phyloP scores from a whole-genome alignment of 2,888 invertebrate species.

The Drosophila meridionalis region DNA sequence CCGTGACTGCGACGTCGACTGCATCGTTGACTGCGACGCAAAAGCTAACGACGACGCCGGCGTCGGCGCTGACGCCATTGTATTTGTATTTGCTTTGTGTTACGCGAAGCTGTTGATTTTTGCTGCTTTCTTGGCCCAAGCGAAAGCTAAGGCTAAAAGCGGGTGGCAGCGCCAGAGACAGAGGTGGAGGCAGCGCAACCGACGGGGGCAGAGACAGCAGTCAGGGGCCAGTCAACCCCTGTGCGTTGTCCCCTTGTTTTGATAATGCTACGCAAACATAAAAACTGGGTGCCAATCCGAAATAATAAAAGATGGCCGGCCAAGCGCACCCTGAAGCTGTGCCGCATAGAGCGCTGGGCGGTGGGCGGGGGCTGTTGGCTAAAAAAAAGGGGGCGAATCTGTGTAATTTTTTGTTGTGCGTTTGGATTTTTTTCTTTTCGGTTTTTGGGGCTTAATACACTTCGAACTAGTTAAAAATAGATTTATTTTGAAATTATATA shows the following conservation, averaged over 20 bases:
- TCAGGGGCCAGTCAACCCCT: constrained; percentile 61
- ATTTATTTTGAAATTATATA: constrained; percentile 2
- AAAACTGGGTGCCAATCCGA: constrained; percentile 81
- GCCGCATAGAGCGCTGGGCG: not conserved
- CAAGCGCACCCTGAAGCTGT: constrained; percentile 62
- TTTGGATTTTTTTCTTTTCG: constrained; percentile 27
- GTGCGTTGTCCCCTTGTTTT: constrained; percentile 79
- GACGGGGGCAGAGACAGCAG: not conserved
- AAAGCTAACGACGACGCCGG: constrained; percentile 27
- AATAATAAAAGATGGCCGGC: constrained; percentile 81
- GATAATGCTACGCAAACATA: constrained; percentile 82
- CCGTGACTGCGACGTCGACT: constrained; percentile 21
- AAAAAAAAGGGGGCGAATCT: constrained; percentile 62
- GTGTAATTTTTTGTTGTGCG: constrained; percentile 65
- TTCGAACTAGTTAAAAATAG: not conserved
- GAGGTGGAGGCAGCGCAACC: not conserved
- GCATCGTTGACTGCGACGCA: constrained; percentile 14
- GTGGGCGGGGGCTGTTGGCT: not conserved
- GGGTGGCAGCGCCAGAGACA: constrained; percentile 24
- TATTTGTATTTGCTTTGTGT: constrained; percentile 73
- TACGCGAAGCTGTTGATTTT: constrained; percentile 71
- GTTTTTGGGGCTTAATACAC: constrained; percentile 1
- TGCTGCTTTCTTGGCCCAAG: constrained; percentile 56
- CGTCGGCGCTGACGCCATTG: constrained; percentile 49
- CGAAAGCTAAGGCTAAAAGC: constrained; percentile 24